Evolutionary conservation across 2,888 invertebrate genomes (phyloP), one percentile per base, ranked within the genome.

Genomic region (Volucella bombylans): DNA sequence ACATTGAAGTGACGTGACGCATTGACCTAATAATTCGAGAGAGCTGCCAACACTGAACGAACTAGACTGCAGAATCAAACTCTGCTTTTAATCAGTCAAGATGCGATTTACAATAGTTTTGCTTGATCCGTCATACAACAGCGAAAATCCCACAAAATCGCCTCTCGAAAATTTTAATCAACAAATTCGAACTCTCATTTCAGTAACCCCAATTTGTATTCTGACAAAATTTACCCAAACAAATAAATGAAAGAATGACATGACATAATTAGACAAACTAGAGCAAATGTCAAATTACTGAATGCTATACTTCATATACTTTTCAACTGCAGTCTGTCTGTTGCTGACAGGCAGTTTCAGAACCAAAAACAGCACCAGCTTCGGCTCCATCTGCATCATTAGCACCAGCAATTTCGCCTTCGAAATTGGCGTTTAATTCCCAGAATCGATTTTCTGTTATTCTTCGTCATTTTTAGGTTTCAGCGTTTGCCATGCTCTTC

Each of bases 231-330:
- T 61, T 59, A 52, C 18, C 23, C 41, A 45, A n/a, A 31, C 4
- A 4, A 12, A 10, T 41, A 18, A 72, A 62, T 65, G 73, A 74
- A 23, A 2, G 2, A 23, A 3, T 23, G 18, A 23, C 18, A 23
- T 64, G 78, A 64, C 78, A 78, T 78, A 78, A 78, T 69, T 67
- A 76, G 68, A 52, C 52, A 67, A 68, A 68, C 59, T 68, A 45
- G 68, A 15, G 59, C 50, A 74, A 76, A 76, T 76, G 64, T 78
- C 78, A 78, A 78, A 57, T 78, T 64, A 64, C 69, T 55, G 47
- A 69, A 59, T 43, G 14, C 18, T 31, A 12, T 47, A 31, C 31
- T 15, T 12, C 8, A 12, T 47, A 57, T 57, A 41, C 41, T 43
- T 54, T 49, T 31, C 49, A 38, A 18, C 8, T 41, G 14, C 43